Percentiles rank a stretch among this genome's conserved stretches.
Conservation (phyloP, 2,797 vertebrate genomes). For the Enteromius trimaculatus region DNA sequence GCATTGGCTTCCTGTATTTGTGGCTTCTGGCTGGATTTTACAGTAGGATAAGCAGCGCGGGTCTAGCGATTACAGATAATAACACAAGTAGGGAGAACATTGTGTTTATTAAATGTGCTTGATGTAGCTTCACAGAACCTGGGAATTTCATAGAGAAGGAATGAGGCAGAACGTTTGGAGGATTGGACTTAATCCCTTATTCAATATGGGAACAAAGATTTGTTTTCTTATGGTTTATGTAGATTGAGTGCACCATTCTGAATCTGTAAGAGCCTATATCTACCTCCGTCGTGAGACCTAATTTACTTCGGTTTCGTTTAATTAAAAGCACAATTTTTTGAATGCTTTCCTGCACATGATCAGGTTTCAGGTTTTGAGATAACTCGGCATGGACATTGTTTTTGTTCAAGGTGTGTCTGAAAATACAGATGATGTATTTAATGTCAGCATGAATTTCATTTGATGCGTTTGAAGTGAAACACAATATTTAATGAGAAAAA, state of each 20-base stretch:
- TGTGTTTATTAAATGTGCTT: constrained; percentile 63
- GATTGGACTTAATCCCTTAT: constrained; percentile 66
- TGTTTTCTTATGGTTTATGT: constrained; percentile 57
- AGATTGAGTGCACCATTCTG: constrained; percentile 58
- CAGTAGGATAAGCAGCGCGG: constrained; percentile 68
- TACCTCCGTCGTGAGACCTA: constrained; percentile 47
- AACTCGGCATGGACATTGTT: not conserved
- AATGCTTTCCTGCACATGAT: constrained; percentile 4
- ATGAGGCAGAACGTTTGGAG: constrained; percentile 58
- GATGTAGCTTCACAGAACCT: constrained; percentile 63
- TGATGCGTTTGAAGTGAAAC: not conserved
- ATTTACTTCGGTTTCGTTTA: constrained; percentile 56
- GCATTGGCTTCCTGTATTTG: constrained; percentile 75
- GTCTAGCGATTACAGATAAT: constrained; percentile 63
- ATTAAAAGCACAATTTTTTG: constrained; percentile 50
- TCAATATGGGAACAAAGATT: constrained; percentile 66
- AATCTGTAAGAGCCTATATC: constrained; percentile 35
- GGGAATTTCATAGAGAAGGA: constrained; percentile 67
- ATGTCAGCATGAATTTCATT: not conserved
- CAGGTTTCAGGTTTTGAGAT: constrained; percentile 8
- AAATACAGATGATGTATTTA: constrained; percentile 4
- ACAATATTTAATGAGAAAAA: not conserved
- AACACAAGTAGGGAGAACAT: constrained; percentile 72
- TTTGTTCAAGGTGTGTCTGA: constrained; percentile 7
- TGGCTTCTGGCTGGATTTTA: constrained; percentile 69